Base-by-base conservation (phyloP, 2,888 invertebrate genomes). In the Drosophila testacea region DNA sequence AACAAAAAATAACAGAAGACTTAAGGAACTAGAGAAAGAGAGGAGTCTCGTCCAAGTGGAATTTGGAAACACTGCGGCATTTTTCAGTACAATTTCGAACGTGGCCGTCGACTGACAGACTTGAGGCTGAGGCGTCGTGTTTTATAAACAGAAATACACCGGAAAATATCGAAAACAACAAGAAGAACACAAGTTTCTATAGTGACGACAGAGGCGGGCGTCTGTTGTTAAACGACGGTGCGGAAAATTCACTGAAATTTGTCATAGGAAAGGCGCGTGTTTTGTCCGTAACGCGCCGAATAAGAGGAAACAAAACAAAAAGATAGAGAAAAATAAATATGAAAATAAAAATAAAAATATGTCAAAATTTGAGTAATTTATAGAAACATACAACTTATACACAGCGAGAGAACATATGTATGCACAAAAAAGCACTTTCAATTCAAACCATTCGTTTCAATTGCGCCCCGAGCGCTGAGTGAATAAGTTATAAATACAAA, bases 51-150 rank as follows among this genome's bases (percentile, higher is more conserved):
- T 47, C 76, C 69, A 83, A 81, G 86, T 73, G 82, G 76, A 80
- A 83, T 89, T 90, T 89, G 90, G 88, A 89, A 81, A 77, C 70
- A 68, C 71, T 73, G 73, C 78, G 67, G 81, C 80, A 80, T 78
- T 87, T 73, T 74, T 82, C 84, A 89, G 88, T 89, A 77, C 68
- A 87, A 79, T 79, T 82, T 84, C 71, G 90, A 79, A 79, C 79
- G 87, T 63, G 71, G 73, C 66, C 61, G 87, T 69, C 73, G 72
- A 73, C 77, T 77, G 86, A 76, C 77, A 63, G 73, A 60, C 74
- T 22, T 22, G 22, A 30, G 74, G 59, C 69, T 65, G 54, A 72
- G 52, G 62, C 71, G 52, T 66, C 57, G 52, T 65, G 38, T 28
- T 32, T 47, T 64, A 28, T 57, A 64, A 64, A 64, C 59, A 57